These are phyloP conservation scores for Merluccius polli DNA, from an alignment of 2,797 vertebrate genomes.

Conservation along the genomic window DNA sequence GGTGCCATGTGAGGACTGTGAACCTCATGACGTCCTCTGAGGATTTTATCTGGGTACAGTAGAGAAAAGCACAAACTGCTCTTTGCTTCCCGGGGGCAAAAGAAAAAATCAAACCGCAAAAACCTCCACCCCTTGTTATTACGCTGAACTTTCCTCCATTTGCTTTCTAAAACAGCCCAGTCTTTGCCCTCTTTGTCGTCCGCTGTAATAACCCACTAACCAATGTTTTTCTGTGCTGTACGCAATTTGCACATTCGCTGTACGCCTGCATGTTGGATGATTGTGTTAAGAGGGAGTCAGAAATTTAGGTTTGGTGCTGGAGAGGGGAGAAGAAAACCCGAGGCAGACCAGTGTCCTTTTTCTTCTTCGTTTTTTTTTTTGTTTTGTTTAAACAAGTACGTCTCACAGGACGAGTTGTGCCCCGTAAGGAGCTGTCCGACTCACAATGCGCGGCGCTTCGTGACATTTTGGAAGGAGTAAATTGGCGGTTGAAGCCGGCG, in stretches of 20 bases:
- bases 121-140: constrained; percentile 24
- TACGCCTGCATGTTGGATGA: neutral
- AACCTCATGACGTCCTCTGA: constrained; percentile 70
- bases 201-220: constrained; percentile 61
- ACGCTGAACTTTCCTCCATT: constrained; percentile 19
- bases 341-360: neutral
- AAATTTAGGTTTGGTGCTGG: neutral
- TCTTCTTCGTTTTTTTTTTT: neutral
- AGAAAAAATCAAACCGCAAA: constrained; percentile 13
- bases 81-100: constrained; percentile 23
- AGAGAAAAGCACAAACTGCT: constrained; percentile 54
- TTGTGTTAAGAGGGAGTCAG: neutral
- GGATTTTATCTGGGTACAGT: constrained; percentile 86
- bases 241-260: constrained; percentile 10
- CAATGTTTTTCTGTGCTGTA: constrained; percentile 24
- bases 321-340: neutral
- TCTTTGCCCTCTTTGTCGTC: constrained; percentile 26
- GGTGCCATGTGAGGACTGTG: constrained; percentile 76
- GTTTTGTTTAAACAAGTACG: too few species aligned
- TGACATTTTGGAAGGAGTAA: constrained; percentile 56
- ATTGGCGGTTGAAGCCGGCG: constrained; percentile 31
- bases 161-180: neutral
- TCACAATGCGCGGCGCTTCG: constrained; percentile 14
- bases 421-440: neutral
- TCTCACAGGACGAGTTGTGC: neutral